These are phyloP conservation scores for Corythoichthys intestinalis DNA, from an alignment of 2,113 vertebrate species.

Conservation along the genomic window DNA sequence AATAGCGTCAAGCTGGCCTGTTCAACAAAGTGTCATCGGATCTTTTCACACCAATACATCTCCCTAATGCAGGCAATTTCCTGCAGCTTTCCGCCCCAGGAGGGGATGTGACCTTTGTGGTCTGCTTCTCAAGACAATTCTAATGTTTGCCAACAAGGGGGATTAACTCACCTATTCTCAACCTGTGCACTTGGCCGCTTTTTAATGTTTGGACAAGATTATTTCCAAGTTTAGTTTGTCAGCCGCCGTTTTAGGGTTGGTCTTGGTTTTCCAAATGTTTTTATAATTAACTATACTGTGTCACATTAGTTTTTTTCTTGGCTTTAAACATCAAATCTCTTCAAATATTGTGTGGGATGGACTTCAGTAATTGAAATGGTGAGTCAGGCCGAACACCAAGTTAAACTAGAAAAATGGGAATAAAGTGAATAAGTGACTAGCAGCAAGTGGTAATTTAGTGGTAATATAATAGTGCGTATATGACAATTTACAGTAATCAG, in stretches of 20 bases:
- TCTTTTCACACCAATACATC: conserved; percentile 77
- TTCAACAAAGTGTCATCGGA: conserved; percentile 64
- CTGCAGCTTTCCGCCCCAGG: conserved; percentile 72
- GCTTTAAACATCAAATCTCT: background rate
- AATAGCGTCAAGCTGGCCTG: conserved; percentile 52
- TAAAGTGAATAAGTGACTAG: too few species aligned
- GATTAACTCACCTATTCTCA: conserved; percentile 55
- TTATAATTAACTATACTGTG: background rate
- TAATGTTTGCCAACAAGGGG: conserved; percentile 64
- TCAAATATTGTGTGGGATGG: background rate
- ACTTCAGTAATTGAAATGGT: background rate
- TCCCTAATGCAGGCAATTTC: conserved; percentile 78
- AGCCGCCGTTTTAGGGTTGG: background rate
- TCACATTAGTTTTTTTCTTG: background rate
- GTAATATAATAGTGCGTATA: too few species aligned
- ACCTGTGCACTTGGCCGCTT: background rate
- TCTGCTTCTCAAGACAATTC: conserved; percentile 62
- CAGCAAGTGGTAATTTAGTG: too few species aligned
- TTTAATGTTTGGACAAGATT: background rate
- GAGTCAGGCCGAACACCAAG: background rate
- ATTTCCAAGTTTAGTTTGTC: background rate
- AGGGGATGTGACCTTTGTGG: conserved; percentile 66
- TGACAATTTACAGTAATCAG: too few species aligned
- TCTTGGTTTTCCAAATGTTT: background rate
- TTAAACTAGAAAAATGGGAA: background rate